A percentile compares a stretch with the other conserved stretches of the same genome.
Evolutionary conservation across 2,797 vertebrate species (phyloP).

Genomic region (Macroramphosus scolopax): DNA sequence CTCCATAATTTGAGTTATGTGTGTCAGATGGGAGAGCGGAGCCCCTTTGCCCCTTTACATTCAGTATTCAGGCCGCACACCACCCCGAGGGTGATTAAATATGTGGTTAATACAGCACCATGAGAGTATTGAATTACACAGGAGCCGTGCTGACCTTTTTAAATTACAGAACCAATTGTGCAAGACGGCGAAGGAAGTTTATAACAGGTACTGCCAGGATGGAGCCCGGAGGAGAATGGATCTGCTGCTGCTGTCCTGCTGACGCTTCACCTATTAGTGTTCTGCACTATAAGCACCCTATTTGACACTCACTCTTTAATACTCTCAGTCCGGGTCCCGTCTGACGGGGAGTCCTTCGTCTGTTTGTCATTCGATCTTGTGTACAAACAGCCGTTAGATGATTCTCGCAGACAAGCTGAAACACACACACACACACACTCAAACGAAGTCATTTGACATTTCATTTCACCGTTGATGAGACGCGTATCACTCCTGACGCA

Average conservation of each 20-base stretch:
- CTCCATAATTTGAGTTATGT: neutral
- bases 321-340: constrained; percentile 28
- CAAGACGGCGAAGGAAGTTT: constrained; percentile 72
- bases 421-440: constrained; percentile 22
- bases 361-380: constrained; percentile 27
- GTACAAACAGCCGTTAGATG: constrained; percentile 36
- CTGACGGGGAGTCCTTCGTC: constrained; percentile 21
- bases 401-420: constrained; percentile 25
- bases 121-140: constrained; percentile 81
- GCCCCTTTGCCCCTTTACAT: constrained; percentile 44
- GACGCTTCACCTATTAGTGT: constrained; percentile 55
- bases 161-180: constrained; percentile 82
- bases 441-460: constrained; percentile 65
- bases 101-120: constrained; percentile 78
- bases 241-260: constrained; percentile 58
- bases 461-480: constrained; percentile 64
- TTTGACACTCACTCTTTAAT: constrained; percentile 47
- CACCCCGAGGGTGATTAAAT: constrained; percentile 76
- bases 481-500: constrained; percentile 54
- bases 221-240: constrained; percentile 70
- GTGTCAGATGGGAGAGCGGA: constrained; percentile 19
- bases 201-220: constrained; percentile 72
- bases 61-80: constrained; percentile 61
- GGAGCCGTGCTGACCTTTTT: constrained; percentile 80
- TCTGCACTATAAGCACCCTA: constrained; percentile 51